Evolutionary conservation across 2,888 invertebrate genomes (phyloP), one percentile per base, ranked within the genome.

Genomic region (Tromatobia lineatoria): DNA sequence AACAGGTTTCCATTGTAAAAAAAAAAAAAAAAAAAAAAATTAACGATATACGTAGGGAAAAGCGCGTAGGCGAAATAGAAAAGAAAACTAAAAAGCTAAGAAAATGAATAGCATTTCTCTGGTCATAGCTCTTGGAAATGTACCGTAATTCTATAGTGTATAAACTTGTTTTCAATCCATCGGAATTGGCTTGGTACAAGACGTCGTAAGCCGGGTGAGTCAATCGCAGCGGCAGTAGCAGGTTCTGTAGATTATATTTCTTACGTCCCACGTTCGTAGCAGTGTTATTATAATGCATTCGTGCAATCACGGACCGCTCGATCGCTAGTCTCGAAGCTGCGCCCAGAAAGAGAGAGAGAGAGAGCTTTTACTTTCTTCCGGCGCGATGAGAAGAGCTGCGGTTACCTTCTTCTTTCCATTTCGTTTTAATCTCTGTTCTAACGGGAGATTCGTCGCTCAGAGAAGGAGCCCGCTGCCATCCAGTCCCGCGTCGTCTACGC

Each of bases 281-380:
- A 25, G 18, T 11, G 25, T 57, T 45, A 23, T 34, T 34, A 52
- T 69, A n/a, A 73, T 73, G 57, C 57, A 73, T n/a, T 59, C 57
- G 73, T 29, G 57, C 57, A 34, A 54, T 59, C 25, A 45, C 54
- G 4, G 10, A 45, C 13, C 20, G 59, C n/a, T 42, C 25, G 25
- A 47, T 23, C 45, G 45, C 38, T 45, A 38, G 57, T 38, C 20
- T 52, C 52, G 70, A 34, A 20, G 57, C 57, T 38, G 59, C 59
- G 57, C 73, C 25, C 73, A 13, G 34, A 45, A 15, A 47, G 77
- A 69, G 42, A 54, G 45, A 80, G 73, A 47, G 77, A 69, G 42
- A 54, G 45, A 80, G 73, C 83, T 83, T 83, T 83, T 80, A 80
- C 83, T 83, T 83, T 83, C 83, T 54, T 83, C 76, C 38, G 59